Evolutionary conservation across 2,797 vertebrate genomes (phyloP).

Genomic region (Harpagifer antarcticus): DNA sequence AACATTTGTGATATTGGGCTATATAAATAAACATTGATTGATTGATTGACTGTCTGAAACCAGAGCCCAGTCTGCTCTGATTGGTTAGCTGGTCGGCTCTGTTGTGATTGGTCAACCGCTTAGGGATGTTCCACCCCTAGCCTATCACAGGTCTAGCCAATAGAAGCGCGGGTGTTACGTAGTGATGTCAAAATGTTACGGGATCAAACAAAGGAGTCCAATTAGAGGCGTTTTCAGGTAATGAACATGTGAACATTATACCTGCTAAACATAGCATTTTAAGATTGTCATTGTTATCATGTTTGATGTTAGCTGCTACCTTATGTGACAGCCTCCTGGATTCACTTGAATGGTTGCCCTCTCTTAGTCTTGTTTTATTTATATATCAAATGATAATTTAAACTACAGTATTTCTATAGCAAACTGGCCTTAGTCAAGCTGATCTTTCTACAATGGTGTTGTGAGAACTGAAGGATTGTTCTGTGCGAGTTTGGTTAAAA

Average conservation of each 20-base stretch:
- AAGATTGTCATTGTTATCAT: neutral
- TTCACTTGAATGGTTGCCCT: neutral
- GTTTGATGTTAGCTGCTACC: neutral
- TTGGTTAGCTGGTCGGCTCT: no score
- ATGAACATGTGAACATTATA: neutral
- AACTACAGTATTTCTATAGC: neutral
- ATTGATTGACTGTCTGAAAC: no score
- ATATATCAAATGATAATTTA: neutral
- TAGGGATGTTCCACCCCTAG: no score
- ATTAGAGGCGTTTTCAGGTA: neutral
- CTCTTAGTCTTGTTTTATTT: slow-evolving; percentile 1
- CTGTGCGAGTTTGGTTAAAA: neutral
- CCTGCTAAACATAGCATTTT: neutral
- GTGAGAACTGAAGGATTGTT: neutral
- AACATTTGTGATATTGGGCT: no score
- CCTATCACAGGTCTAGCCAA: no score
- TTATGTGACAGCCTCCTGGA: neutral
- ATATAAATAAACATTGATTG: no score
- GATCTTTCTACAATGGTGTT: neutral
- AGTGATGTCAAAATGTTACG: no score
- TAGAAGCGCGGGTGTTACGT: no score
- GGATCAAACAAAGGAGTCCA: no score
- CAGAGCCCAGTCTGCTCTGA: no score
- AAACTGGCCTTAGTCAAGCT: slow-evolving; percentile 4
- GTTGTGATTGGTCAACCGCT: no score